These are phyloP conservation scores for Oxyteleia sp. DNA, from an alignment of 2,888 invertebrate species.

Conservation along the genomic window DNA sequence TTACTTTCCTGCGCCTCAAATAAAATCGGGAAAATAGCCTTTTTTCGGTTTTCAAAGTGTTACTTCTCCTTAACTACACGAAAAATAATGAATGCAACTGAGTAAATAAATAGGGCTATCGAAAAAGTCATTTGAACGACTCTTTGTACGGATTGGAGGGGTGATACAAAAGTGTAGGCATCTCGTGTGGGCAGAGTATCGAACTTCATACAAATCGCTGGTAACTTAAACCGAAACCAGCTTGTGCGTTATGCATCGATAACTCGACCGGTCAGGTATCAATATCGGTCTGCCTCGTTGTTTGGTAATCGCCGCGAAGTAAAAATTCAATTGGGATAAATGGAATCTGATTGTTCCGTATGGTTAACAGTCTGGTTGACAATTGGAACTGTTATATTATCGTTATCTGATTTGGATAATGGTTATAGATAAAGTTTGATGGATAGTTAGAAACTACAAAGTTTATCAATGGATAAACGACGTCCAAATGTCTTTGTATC, in stretches of 20 bases:
- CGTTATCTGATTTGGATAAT: neutral
- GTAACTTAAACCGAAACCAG: conserved; percentile 85
- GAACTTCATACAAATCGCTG: conserved; percentile 86
- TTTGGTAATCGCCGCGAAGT: conserved; percentile 6
- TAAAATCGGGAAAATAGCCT: too few species aligned
- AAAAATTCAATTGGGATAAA: conserved; percentile 12
- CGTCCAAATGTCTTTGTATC: neutral
- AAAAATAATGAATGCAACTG: conserved; percentile 78
- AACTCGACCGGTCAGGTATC: conserved; percentile 69
- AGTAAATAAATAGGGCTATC: conserved; percentile 85
- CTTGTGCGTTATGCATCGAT: conserved; percentile 81
- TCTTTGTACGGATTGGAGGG: conserved; percentile 30
- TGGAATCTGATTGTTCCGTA: conserved; percentile 15
- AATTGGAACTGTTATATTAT: conserved; percentile 2
- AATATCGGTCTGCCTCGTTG: conserved; percentile 57
- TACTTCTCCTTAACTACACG: too few species aligned
- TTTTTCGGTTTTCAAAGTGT: too few species aligned
- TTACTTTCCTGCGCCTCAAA: too few species aligned
- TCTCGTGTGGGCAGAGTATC: conserved; percentile 83
- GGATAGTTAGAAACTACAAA: neutral
- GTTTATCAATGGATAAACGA: neutral
- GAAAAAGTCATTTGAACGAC: conserved; percentile 75
- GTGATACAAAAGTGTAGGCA: conserved; percentile 30
- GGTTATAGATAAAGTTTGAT: neutral
- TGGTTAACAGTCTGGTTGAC: conserved; percentile 5